Evolutionary conservation across 2,797 vertebrate genomes (phyloP).

Genomic region (Tenualosa thibaudeaui): DNA sequence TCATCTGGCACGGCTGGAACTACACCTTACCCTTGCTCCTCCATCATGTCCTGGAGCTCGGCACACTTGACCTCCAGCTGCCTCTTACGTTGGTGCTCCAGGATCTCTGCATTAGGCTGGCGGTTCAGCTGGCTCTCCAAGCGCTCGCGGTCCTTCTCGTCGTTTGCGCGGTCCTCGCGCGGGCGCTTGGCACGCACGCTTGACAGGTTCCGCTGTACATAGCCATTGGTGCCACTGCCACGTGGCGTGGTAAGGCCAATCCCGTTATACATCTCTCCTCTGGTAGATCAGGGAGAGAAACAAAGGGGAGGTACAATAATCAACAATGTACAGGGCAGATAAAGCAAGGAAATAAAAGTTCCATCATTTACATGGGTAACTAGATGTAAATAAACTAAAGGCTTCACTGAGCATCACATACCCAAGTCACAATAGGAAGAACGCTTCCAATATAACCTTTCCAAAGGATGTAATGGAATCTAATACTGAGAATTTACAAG

Average conservation of each 20-base stretch:
- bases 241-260: slow-evolving; percentile 91
- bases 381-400: no score
- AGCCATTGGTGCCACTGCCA: slow-evolving; percentile 93
- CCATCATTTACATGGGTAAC: no score
- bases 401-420: no score
- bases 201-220: slow-evolving; percentile 92
- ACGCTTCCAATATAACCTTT: no score
- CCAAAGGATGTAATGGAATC: no score
- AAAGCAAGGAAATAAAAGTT: background rate
- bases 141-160: slow-evolving; percentile 85
- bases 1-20: background rate
- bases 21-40: slow-evolving; percentile 86
- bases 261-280: slow-evolving; percentile 88
- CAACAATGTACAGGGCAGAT: background rate
- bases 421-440: no score
- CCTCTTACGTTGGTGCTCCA: slow-evolving; percentile 92
- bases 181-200: slow-evolving; percentile 84
- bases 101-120: slow-evolving; percentile 90
- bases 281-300: background rate
- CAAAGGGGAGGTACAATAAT: background rate
- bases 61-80: slow-evolving; percentile 94
- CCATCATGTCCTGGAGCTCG: slow-evolving; percentile 94
- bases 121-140: slow-evolving; percentile 87
- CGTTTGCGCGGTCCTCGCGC: slow-evolving; percentile 78
- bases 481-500: no score